Percentiles rank a stretch among this genome's conserved stretches.
These are phyloP conservation scores for Halictus quadricinctus DNA, from an alignment of 2,888 invertebrate species.

Conservation along the genomic window DNA sequence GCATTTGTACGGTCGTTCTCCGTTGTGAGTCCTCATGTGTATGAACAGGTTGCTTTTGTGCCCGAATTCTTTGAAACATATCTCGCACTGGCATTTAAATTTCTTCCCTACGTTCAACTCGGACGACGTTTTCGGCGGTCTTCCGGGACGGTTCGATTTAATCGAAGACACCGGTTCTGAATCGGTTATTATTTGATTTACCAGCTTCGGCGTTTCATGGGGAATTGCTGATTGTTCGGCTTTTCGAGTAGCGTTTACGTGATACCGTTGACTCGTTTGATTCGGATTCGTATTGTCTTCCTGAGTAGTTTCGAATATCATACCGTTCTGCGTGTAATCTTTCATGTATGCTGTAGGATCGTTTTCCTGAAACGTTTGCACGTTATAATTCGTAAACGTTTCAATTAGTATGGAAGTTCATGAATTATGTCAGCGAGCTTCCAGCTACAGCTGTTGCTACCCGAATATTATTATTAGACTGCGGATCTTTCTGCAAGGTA, in stretches of 20 bases:
- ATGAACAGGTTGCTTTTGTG: conserved; percentile 81
- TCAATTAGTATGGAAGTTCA: not conserved
- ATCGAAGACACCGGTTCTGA: conserved; percentile 62
- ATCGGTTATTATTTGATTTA: conserved; percentile 52
- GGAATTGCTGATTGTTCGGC: conserved; percentile 51
- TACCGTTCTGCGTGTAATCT: conserved; percentile 52
- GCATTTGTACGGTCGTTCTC: conserved; percentile 81
- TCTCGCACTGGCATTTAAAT: conserved; percentile 80
- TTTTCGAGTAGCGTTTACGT: conserved; percentile 53
- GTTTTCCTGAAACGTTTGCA: conserved; percentile 58
- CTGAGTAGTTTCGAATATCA: conserved; percentile 57
- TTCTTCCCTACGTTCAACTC: conserved; percentile 72
- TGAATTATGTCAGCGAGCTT: not conserved
- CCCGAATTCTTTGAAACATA: conserved; percentile 81
- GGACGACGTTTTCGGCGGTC: conserved; percentile 73
- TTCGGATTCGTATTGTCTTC: conserved; percentile 52
- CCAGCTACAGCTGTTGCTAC: not conserved
- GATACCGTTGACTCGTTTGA: conserved; percentile 59
- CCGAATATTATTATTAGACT: not conserved
- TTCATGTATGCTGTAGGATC: conserved; percentile 58
- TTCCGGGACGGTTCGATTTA: conserved; percentile 75
- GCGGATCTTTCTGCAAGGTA: not conserved
- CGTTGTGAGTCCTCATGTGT: conserved; percentile 81
- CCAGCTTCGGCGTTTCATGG: conserved; percentile 43
- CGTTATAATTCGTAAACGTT: not conserved